Evolutionary conservation across 2,797 vertebrate species (phyloP).

Genomic region (Sebastes trivittatus): DNA sequence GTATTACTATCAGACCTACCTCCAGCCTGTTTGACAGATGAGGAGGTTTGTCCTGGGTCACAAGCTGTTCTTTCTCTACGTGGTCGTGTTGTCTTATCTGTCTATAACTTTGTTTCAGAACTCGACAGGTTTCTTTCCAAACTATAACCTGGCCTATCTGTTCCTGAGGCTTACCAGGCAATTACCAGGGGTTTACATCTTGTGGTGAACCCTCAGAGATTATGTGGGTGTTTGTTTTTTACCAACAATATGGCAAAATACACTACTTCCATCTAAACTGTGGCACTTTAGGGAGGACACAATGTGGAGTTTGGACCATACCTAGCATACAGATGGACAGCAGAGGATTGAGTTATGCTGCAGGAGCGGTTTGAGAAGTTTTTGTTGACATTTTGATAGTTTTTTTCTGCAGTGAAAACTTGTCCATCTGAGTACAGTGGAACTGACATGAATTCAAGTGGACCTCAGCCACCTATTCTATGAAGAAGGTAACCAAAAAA

Average conservation of each 20-base stretch:
- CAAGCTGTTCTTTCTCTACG: neutral
- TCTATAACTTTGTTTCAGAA: neutral
- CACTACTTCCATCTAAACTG: too few relatives aligned
- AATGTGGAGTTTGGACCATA: neutral
- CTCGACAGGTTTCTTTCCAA: neutral
- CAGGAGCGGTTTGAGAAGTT: neutral
- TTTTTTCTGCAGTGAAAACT: neutral
- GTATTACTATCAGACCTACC: neutral
- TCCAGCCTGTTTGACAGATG: neutral
- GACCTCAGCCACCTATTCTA: neutral
- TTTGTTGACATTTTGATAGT: neutral
- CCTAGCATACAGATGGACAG: neutral
- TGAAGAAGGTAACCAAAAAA: neutral
- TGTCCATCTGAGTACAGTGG: neutral
- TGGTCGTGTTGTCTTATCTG: neutral
- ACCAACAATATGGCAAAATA: too few relatives aligned
- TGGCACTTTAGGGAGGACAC: too few relatives aligned
- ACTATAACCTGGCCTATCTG: neutral
- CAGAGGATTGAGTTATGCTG: neutral
- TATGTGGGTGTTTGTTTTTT: too few relatives aligned
- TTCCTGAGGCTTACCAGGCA: neutral
- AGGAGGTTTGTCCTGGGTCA: neutral
- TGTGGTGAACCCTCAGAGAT: neutral
- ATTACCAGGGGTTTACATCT: neutral
- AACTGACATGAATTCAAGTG: neutral